A percentile compares a stretch with the other conserved stretches of the same genome.
These are phyloP conservation scores for Oasisia sp. DNA, from an alignment of 2,888 invertebrate genomes.

Conservation along the genomic window DNA sequence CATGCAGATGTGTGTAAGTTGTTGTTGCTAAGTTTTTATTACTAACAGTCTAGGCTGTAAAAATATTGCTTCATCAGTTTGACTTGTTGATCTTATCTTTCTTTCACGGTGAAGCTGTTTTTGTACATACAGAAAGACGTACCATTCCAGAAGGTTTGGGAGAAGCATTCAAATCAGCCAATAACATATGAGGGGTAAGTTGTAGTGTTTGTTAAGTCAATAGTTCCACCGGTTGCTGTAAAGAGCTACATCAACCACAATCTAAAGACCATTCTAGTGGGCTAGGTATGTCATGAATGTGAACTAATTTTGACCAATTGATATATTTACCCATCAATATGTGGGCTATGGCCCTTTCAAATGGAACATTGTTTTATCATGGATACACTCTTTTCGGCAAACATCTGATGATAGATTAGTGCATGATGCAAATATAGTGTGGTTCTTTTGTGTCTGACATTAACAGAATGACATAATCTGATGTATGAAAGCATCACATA, in stretches of 20 bases:
- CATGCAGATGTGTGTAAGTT: too few species aligned
- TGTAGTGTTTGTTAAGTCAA: not conserved
- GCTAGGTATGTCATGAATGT: too few species aligned
- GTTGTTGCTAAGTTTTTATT: not conserved
- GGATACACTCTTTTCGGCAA: too few species aligned
- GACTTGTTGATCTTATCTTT: not conserved
- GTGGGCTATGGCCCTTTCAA: too few species aligned
- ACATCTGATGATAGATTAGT: too few species aligned
- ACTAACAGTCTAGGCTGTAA: not conserved
- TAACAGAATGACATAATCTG: too few species aligned
- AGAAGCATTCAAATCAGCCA: constrained; percentile 10
- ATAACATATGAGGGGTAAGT: not conserved
- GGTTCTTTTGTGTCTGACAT: not conserved
- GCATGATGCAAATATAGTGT: not conserved
- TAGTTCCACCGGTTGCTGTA: not conserved
- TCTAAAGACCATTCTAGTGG: too few species aligned
- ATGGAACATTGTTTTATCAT: too few species aligned
- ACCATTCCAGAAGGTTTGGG: constrained; percentile 1
- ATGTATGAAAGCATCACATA: too few species aligned
- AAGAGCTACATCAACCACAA: not conserved
- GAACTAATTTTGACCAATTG: too few species aligned
- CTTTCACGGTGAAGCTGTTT: not conserved
- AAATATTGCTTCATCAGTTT: not conserved
- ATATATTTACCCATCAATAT: too few species aligned
- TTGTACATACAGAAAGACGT: not conserved